A percentile compares a stretch with the other conserved stretches of the same genome.
These are phyloP conservation scores for Criorhina ranunculi DNA, from an alignment of 2,888 invertebrate genomes.

Conservation along the genomic window DNA sequence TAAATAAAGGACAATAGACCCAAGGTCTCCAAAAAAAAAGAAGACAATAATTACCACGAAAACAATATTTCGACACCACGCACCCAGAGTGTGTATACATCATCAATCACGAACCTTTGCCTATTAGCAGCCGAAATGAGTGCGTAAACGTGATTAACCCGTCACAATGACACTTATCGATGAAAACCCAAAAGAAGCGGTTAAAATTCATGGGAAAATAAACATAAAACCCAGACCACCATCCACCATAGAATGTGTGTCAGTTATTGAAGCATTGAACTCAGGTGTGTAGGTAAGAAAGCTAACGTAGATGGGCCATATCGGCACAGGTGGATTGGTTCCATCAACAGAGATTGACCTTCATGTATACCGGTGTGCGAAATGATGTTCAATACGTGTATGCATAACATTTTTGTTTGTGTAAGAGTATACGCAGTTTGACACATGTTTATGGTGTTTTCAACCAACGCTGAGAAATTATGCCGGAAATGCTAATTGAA, in stretches of 20 bases:
- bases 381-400: not conserved
- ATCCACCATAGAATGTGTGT: conserved; percentile 4
- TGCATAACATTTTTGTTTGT: too few species aligned
- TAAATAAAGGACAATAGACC: conserved; percentile 6
- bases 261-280: conserved; percentile 20
- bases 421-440: too few species aligned
- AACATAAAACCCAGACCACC: not conserved
- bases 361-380: not conserved
- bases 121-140: not conserved
- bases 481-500: too few species aligned
- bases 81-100: not conserved
- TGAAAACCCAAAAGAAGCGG: not conserved
- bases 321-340: not conserved
- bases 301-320: too few species aligned
- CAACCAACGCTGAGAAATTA: too few species aligned
- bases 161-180: conserved; percentile 2
- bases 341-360: not conserved
- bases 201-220: conserved; percentile 13
- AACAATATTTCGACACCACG: not conserved
- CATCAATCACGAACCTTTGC: conserved; percentile 4
- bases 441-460: too few species aligned
- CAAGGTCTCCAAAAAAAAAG: not conserved
- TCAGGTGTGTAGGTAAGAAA: not conserved
- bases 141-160: conserved; percentile 16
- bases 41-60: not conserved